Base-by-base conservation (phyloP, 2,113 vertebrate genomes). In the Hypomesus transpacificus region DNA sequence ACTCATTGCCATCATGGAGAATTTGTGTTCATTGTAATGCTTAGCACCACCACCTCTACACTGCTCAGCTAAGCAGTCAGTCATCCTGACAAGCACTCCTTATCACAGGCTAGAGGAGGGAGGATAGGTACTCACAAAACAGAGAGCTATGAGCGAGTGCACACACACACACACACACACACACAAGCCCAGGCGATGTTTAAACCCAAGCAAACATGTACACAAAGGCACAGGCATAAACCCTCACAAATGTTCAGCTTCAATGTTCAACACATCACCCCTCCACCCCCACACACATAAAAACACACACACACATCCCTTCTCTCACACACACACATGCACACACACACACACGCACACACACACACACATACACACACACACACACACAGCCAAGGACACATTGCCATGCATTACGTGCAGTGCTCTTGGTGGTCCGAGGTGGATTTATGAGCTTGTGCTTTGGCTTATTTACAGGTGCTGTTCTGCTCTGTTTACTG, bases 401-500 rank as follows among this genome's bases (percentile, higher is more conserved):
- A 5, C 46, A 24, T 22, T 46, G 65, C 24, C 60, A 62, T 14
- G 57, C 60, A 62, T 5, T 22, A 11, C 17, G 53, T 56, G 18
- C 53, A 62, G 24, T 17, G 61, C 24, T 18, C 14, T 34, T 16
- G 26, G 16, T 63, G 26, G 28, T 34, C 8, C 21, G 52, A 53
- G 20, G 1, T 71, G 72, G 76, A 89, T 85, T 88, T 87, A 85
- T 78, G 82, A 79, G 82, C 51, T 69, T 71, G 39, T 69, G 66
- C 71, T 82, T 75, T 54, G 69, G 78, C 78, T 86, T 87, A 88
- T 89, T 88, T 85, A 87, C 85, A 85, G 86, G 81, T 78, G 57
- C 59, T 78, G 78, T 75, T 82, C 69, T 73, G 84, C 84, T 84
- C 81, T 87, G 85, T 88, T 89, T 89, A 87, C 82, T 82, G 84